These are phyloP conservation scores for Aerospiza tachiro DNA, from an alignment of 2,797 vertebrate genomes.

Conservation along the genomic window DNA sequence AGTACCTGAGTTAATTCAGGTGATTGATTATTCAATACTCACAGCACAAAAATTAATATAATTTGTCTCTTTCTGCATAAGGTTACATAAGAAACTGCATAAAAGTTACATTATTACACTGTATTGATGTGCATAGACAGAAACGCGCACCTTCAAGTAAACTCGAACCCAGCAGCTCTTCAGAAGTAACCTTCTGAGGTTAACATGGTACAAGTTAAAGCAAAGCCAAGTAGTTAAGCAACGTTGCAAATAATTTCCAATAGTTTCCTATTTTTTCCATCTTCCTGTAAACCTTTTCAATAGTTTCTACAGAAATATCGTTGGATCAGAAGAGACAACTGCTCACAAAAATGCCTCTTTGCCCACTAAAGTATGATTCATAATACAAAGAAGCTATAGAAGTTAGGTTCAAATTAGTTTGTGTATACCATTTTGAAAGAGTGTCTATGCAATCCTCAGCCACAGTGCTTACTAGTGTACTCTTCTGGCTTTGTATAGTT, in stretches of 20 bases:
- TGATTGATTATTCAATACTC: neutral
- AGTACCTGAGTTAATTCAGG: neutral
- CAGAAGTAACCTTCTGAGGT: neutral
- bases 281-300: neutral
- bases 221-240: neutral
- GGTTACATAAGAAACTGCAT: neutral
- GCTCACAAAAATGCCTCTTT: neutral
- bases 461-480: neutral
- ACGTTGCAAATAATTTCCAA: neutral
- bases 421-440: neutral
- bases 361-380: neutral
- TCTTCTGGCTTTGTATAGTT: neutral
- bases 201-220: neutral
- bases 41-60: neutral
- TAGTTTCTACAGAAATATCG: neutral
- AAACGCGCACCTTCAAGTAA: neutral
- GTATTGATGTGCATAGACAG: neutral
- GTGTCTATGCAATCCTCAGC: neutral
- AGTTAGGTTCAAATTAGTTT: neutral
- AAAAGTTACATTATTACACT: neutral
- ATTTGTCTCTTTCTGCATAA: neutral
- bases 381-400: neutral
- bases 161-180: neutral
- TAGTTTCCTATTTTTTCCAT: neutral
- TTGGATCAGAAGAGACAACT: neutral